phyloP scores from a whole-genome alignment of 2,888 invertebrate species.

The Rhabditoides inermis region DNA sequence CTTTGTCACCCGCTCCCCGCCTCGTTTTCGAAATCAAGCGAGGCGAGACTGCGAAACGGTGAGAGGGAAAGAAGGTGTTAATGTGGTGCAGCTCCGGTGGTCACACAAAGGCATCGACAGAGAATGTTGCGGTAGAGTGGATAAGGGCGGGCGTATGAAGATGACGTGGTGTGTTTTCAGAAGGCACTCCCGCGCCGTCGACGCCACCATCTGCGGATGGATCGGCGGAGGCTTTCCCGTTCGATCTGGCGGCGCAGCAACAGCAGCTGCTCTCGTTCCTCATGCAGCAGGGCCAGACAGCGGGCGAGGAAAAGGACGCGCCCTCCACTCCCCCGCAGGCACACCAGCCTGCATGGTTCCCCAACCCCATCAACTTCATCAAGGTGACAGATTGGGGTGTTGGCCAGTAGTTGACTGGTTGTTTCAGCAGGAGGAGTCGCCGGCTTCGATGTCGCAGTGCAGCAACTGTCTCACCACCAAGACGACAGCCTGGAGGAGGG shows the following conservation, averaged over 20 bases:
- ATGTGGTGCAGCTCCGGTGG: no score
- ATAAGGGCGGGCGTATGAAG: not conserved
- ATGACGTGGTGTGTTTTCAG: slow-evolving; percentile 4
- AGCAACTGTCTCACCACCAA: slow-evolving; percentile 48
- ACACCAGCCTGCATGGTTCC: slow-evolving; percentile 5
- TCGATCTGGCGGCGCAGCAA: slow-evolving; percentile 1
- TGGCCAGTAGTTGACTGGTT: no score
- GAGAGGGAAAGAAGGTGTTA: no score
- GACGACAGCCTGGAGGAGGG: slow-evolving; percentile 51
- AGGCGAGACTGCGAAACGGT: no score
- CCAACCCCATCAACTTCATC: not conserved
- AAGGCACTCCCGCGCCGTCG: no score
- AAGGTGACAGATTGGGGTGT: no score
- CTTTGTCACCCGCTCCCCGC: no score
- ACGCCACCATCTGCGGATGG: no score
- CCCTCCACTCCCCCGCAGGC: slow-evolving; percentile 4
- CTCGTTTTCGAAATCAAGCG: no score
- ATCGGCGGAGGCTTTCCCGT: not conserved
- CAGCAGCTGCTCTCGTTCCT: slow-evolving; percentile 7
- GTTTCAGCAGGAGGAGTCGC: slow-evolving; percentile 18
- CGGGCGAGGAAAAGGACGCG: slow-evolving; percentile 10
- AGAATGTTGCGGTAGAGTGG: slow-evolving; percentile 3
- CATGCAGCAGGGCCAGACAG: slow-evolving; percentile 8
- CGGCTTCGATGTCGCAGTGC: slow-evolving; percentile 36
- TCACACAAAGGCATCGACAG: not conserved